phyloP scores from a whole-genome alignment of 2,113 vertebrate species.

The Platysternon megacephalum region DNA sequence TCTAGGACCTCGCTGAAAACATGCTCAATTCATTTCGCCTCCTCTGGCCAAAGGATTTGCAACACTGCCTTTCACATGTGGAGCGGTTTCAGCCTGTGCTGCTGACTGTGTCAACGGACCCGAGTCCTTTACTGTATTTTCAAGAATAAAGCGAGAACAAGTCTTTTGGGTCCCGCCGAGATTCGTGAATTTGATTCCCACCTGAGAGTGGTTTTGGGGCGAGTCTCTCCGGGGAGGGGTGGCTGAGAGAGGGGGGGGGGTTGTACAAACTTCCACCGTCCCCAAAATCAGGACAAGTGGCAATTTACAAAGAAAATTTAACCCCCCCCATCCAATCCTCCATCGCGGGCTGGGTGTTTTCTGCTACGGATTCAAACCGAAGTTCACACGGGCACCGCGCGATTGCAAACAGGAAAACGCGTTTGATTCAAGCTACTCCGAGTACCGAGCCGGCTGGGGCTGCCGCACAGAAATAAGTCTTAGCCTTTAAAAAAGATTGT shows the following conservation, averaged over 20 bases:
- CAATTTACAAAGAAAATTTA: neutral
- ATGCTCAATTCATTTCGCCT: constrained; percentile 42
- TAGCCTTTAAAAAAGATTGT: too few species aligned
- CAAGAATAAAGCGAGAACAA: constrained; percentile 34
- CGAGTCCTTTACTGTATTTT: constrained; percentile 48
- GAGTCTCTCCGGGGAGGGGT: constrained; percentile 43
- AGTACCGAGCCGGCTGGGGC: neutral
- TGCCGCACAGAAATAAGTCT: too few species aligned
- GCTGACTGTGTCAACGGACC: constrained; percentile 43
- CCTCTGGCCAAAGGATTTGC: constrained; percentile 9
- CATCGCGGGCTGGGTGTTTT: neutral
- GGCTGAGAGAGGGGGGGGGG: constrained; percentile 17
- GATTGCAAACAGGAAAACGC: constrained; percentile 60
- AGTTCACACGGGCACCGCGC: constrained; percentile 43
- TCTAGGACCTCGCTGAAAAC: constrained; percentile 56
- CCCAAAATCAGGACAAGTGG: constrained; percentile 17
- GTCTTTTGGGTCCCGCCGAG: neutral
- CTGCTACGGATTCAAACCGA: constrained; percentile 32
- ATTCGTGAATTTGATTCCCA: constrained; percentile 45
- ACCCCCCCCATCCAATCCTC: too few species aligned
- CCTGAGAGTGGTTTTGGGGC: constrained; percentile 38
- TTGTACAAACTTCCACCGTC: constrained; percentile 53
- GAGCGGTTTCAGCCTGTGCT: constrained; percentile 51
- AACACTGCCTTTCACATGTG: constrained; percentile 4
- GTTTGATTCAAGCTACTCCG: neutral